phyloP scores from a whole-genome alignment of 2,113 vertebrate species.

The Corythornis vintsioides region DNA sequence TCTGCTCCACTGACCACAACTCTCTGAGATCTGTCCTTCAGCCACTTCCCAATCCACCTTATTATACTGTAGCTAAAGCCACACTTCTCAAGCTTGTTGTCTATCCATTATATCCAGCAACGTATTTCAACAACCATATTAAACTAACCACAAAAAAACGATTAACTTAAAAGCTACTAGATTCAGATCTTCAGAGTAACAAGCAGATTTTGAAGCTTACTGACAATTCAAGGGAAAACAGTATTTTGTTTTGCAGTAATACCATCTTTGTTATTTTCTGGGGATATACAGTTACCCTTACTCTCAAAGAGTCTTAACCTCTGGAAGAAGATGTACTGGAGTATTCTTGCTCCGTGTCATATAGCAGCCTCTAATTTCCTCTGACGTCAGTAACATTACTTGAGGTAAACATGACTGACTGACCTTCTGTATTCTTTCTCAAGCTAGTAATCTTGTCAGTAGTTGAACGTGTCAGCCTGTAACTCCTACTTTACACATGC shows the following conservation, averaged over 20 bases:
- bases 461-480: not conserved
- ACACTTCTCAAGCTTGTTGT: no score
- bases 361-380: not conserved
- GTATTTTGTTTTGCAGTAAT: not conserved
- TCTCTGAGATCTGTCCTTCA: no score
- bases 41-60: no score
- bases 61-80: no score
- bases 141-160: slow-evolving; percentile 10
- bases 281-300: not conserved
- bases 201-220: not conserved
- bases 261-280: not conserved
- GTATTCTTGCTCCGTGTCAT: not conserved
- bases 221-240: not conserved
- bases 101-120: not conserved
- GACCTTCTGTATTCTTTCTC: not conserved
- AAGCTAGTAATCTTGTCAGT: not conserved
- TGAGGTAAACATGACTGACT: not conserved
- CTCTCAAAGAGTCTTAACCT: not conserved
- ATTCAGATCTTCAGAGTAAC: not conserved
- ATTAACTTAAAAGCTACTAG: not conserved
- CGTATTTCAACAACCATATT: not conserved
- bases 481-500: not conserved
- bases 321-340: not conserved
- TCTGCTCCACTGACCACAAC: no score
- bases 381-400: not conserved